phyloP scores from a whole-genome alignment of 2,113 vertebrate genomes.

The Podarcis cretensis region DNA sequence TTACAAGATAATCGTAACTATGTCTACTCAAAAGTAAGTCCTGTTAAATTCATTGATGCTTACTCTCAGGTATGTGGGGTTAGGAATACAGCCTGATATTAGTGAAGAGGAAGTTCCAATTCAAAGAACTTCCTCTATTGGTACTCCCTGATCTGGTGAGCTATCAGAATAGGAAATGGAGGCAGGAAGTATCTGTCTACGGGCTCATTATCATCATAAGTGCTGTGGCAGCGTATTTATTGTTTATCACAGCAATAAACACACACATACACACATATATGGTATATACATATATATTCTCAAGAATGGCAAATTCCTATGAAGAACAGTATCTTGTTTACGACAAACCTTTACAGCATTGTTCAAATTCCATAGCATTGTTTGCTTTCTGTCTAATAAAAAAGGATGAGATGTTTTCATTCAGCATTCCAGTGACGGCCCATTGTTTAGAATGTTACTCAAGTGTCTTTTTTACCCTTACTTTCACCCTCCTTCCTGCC shows the following conservation, averaged over 20 bases:
- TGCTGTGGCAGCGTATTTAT: slow-evolving; percentile 77
- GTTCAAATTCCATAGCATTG: neutral
- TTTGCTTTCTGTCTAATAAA: slow-evolving; percentile 13
- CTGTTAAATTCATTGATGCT: too few relatives aligned
- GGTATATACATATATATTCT: neutral
- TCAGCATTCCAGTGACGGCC: neutral
- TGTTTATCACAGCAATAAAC: slow-evolving; percentile 80
- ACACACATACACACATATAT: neutral
- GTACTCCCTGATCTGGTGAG: slow-evolving; percentile 71
- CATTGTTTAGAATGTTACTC: neutral
- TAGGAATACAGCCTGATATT: neutral
- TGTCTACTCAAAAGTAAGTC: too few relatives aligned
- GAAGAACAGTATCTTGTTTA: neutral
- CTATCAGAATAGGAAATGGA: slow-evolving; percentile 79
- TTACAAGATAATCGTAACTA: neutral
- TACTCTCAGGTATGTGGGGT: too few relatives aligned
- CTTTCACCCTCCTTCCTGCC: rapidly evolving
- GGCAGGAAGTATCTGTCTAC: slow-evolving; percentile 86
- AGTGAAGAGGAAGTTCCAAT: slow-evolving; percentile 78
- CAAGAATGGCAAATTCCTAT: slow-evolving; percentile 50
- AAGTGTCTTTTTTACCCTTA: neutral
- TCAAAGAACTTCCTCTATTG: slow-evolving; percentile 78
- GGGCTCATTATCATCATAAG: slow-evolving; percentile 80
- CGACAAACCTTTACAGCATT: slow-evolving; percentile 24
- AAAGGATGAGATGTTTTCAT: slow-evolving; percentile 34